A percentile compares a stretch with the other conserved stretches of the same genome.
phyloP scores from a whole-genome alignment of 2,113 vertebrate genomes.

The Himantopus leucocephalus region DNA sequence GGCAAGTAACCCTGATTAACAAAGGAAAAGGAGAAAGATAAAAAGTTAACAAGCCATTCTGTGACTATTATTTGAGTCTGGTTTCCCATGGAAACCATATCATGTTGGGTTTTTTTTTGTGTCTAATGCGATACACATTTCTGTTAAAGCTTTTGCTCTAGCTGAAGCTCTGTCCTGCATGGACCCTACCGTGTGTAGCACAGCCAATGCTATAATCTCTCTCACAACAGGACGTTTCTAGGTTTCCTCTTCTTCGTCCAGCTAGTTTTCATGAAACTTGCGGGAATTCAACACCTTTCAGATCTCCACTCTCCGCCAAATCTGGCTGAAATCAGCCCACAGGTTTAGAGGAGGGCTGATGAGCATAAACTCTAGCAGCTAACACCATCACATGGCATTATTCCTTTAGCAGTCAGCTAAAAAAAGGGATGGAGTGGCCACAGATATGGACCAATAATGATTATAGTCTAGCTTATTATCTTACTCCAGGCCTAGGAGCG shows the following conservation, averaged over 20 bases:
- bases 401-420: background rate
- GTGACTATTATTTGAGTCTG: background rate
- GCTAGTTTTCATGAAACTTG: background rate
- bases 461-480: background rate
- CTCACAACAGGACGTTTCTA: background rate
- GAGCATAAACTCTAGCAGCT: background rate
- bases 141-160: background rate
- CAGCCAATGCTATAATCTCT: background rate
- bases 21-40: slow-evolving; percentile 24
- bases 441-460: background rate
- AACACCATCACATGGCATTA: background rate
- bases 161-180: background rate
- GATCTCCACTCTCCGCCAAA: background rate
- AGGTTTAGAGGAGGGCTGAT: background rate
- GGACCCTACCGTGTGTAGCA: background rate
- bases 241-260: background rate
- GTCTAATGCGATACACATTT: background rate
- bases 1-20: slow-evolving; percentile 6
- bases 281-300: background rate
- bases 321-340: background rate
- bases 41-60: slow-evolving; percentile 25
- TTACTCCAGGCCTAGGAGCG: background rate
- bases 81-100: slow-evolving; percentile 42
- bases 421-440: background rate
- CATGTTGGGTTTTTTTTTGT: background rate